Base-by-base conservation (phyloP, 2,888 invertebrate species). In the Hirtodrosophila confusa region DNA sequence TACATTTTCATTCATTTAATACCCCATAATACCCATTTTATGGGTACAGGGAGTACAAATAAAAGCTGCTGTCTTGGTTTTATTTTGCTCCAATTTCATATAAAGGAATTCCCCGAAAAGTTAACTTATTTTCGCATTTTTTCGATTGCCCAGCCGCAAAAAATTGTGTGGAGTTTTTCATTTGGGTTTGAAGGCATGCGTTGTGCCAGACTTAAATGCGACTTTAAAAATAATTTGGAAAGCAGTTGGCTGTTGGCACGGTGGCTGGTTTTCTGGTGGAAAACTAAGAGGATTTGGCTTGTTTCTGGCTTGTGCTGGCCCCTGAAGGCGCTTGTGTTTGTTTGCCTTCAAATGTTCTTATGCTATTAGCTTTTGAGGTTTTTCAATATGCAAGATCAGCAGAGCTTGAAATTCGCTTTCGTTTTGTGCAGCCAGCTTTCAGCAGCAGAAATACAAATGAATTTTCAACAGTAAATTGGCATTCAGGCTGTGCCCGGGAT, bases 261-360 rank as follows among this genome's bases (percentile, higher is more conserved):
- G 49, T 31, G 35, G 23, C 27, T 39, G 58, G 35, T 49, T 45
- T 24, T 45, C 36, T 35, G 17, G 44, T 62, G 62, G 36, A 33
- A 62, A 57, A 49, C 50, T 82, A 86, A 80, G 79, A 71, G 83
- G 86, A 80, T 80, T 80, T 82, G 51, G 57, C 71, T 79, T 82
- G 70, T 78, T 75, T 80, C 6, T 60, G 63, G 64, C 64, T 51
- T 49, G 33, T 57, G 61, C 61, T 61, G 55, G 23, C 31, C 37
- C 39, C 57, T 63, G 17, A 61, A 66, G 58, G 55, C 54, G 56
- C 75, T 74, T 78, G 61, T 57, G 70, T 70, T 17, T 85, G 78
- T 82, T 78, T 85, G 53, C 54, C 37, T 44, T 43, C 55, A 37
- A 75, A 67, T 61, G 56, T 64, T 41, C 61, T 53, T 61, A 65